Evolutionary conservation across 2,888 invertebrate genomes (phyloP), one percentile per base, ranked within the genome.

Genomic region (Acanthosepion pharaonis): DNA sequence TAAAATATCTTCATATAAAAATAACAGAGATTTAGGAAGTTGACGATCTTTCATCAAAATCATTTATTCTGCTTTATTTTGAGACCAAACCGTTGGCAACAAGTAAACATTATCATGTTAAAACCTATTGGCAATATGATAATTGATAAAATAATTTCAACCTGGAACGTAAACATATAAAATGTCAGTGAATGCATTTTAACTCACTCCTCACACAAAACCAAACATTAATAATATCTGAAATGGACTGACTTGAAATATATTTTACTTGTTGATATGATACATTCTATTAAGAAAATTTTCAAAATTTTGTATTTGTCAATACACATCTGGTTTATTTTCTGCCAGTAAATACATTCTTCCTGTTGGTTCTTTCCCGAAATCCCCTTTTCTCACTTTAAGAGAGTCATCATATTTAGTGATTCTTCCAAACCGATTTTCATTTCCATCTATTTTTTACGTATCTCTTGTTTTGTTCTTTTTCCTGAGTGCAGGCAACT

Each of bases 371-470:
- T 78, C 8, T 78, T 33, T 78, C 33, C 5, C 11, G 33, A 78
- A 78, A 78, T 78, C 78, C 78, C 33, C 33, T 78, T 78, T 78
- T 78, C n/a, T 78, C 78, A 33, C 15, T 78, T 3, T 33, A 78
- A n/a, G 78, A 78, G 33, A n/a, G n/a, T 78, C 33, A 78, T 78
- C 78, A 78, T 78, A 78, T 78, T 78, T 78, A 78, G n/a, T 33
- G n/a, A 33, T 78, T 78, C 78, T 78, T n/a, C 78, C n/a, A 33
- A 78, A 78, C 78, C 78, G 78, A 78, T 78, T 78, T 78, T 78
- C n/a, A 78, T 78, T 33, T 78, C n/a, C 78, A 78, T 33, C 78
- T n/a, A 9, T 78, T 9, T n/a, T 78, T 20, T 33, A 15, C n/a
- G 11, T 78, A n/a, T 78, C 78, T 78, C 18, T n/a, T 78, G n/a